Evolutionary conservation across 2,797 vertebrate species (phyloP).

Genomic region (Onychomys arenicola): DNA sequence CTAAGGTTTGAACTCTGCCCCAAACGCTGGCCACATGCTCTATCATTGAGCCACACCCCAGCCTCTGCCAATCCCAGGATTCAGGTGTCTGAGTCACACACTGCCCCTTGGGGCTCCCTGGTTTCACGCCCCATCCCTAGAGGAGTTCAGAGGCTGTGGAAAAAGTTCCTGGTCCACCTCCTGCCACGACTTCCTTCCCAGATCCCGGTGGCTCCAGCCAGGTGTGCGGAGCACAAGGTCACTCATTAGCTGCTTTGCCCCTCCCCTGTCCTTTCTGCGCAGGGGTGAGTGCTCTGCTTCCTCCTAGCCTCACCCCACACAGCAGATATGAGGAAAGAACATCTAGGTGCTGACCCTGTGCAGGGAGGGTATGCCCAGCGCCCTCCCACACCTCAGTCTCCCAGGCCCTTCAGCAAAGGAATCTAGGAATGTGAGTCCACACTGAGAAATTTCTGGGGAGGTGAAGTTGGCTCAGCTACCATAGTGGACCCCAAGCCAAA

Average conservation of each 20-base stretch:
- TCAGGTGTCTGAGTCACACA: not conserved
- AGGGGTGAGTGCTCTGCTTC: not conserved
- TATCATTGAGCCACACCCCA: not conserved
- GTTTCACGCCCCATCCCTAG: not conserved
- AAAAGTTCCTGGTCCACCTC: not conserved
- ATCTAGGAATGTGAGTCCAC: not conserved
- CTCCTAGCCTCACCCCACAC: not conserved
- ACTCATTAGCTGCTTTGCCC: no score
- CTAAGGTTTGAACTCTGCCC: not conserved
- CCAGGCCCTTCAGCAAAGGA: not conserved
- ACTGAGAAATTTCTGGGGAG: not conserved
- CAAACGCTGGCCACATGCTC: not conserved
- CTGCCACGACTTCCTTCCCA: not conserved
- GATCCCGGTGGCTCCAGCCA: not conserved
- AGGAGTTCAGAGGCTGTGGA: not conserved
- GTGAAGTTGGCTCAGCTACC: not conserved
- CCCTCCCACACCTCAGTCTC: not conserved
- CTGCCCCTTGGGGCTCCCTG: no score
- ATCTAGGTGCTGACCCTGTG: not conserved
- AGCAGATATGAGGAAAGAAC: conserved; percentile 16
- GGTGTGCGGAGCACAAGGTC: not conserved
- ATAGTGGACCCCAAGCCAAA: not conserved
- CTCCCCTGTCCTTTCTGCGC: not conserved
- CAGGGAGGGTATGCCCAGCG: not conserved
- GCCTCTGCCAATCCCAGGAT: no score